A percentile compares a stretch with the other conserved stretches of the same genome.
Conservation (phyloP, 2,888 invertebrate species). For the Synergus gifuensis region DNA sequence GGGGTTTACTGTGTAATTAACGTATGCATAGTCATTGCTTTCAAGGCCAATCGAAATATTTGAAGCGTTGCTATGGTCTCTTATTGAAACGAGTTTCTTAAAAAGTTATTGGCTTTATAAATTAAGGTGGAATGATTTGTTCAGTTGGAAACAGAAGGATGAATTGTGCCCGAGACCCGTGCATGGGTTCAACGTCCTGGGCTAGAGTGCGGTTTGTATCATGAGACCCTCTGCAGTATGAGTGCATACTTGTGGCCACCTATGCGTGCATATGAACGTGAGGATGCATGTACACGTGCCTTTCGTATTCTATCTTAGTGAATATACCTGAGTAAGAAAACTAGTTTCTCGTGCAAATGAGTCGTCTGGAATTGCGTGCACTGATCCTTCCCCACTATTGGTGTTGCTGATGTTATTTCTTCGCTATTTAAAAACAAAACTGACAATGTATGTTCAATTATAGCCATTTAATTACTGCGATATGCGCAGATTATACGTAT, state of each 20-base stretch:
- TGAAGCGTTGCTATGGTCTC: background rate
- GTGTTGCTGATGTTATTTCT: background rate
- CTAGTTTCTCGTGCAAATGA: constrained; percentile 50
- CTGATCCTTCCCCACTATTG: constrained; percentile 4
- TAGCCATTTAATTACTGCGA: background rate
- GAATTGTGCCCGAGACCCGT: constrained; percentile 52
- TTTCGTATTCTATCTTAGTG: constrained; percentile 34
- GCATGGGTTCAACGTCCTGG: constrained; percentile 54
- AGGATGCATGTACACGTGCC: constrained; percentile 41
- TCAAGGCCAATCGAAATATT: background rate
- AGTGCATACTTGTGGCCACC: constrained; percentile 38
- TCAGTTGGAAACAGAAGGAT: constrained; percentile 53
- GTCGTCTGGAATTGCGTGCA: constrained; percentile 28
- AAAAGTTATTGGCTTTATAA: constrained; percentile 18
- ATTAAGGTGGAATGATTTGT: constrained; percentile 40
- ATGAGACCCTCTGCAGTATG: constrained; percentile 43
- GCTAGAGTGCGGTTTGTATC: constrained; percentile 44
- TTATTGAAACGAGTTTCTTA: background rate
- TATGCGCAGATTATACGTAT: no score
- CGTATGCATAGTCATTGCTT: background rate
- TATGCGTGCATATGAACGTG: constrained; percentile 43
- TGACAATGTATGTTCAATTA: background rate
- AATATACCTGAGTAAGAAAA: constrained; percentile 45
- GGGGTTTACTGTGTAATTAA: no score
- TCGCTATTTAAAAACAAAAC: constrained; percentile 1